A percentile compares a stretch with the other conserved stretches of the same genome.
Evolutionary conservation across 1,140 invertebrate genomes (phyloP).

Genomic region (Drosophila equinoxialis): DNA sequence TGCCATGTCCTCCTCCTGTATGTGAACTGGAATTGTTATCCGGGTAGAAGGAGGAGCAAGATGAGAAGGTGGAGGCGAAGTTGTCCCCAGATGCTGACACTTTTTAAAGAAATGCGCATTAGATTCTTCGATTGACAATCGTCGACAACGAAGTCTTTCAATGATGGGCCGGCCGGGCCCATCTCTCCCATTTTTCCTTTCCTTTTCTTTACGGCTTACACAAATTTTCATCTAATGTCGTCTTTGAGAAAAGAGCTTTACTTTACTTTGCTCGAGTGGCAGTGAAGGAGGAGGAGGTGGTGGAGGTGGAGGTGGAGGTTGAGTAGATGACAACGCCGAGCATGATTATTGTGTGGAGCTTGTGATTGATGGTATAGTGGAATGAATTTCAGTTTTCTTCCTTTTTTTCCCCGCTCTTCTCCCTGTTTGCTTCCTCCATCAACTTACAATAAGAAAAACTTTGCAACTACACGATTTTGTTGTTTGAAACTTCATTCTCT

Average conservation of each 20-base stretch:
- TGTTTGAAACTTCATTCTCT: not conserved
- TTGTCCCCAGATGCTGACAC: slow-evolving; percentile 47
- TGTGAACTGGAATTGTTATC: slow-evolving; percentile 15
- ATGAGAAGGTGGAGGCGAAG: slow-evolving; percentile 7
- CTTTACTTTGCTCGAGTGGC: slow-evolving; percentile 32
- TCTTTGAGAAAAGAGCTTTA: slow-evolving; percentile 46
- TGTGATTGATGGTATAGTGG: slow-evolving; percentile 8
- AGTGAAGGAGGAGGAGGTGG: not conserved
- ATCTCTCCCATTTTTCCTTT: not conserved
- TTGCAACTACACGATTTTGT: not conserved
- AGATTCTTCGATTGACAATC: slow-evolving; percentile 65
- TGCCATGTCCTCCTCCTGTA: not conserved
- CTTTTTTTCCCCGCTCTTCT: not conserved
- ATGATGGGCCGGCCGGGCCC: slow-evolving; percentile 4
- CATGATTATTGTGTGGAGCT: slow-evolving; percentile 8
- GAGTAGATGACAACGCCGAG: slow-evolving; percentile 4
- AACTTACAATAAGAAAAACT: not conserved
- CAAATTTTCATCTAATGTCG: slow-evolving; percentile 66
- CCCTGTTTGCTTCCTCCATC: not conserved
- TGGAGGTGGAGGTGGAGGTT: not conserved
- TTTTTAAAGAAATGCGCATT: slow-evolving; percentile 63
- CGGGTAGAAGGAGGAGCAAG: slow-evolving; percentile 19
- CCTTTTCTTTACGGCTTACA: slow-evolving; percentile 57
- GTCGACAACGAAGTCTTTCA: slow-evolving; percentile 34
- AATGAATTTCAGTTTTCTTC: slow-evolving; percentile 9